Percentiles rank a stretch among this genome's conserved stretches.
Conservation (phyloP, 2,888 invertebrate species). For the Digitonthophagus gazella region DNA sequence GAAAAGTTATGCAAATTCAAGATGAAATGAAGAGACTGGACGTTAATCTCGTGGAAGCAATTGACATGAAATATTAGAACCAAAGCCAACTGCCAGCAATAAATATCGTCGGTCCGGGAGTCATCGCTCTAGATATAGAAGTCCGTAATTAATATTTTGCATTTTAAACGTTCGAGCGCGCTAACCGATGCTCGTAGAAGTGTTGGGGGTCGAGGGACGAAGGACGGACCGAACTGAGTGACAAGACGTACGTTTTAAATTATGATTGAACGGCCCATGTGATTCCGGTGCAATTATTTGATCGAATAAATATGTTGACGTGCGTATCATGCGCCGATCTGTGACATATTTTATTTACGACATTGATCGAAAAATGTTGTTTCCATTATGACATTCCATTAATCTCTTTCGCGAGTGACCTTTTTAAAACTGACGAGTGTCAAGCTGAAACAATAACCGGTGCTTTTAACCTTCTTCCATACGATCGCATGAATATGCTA, state of each 20-base stretch:
- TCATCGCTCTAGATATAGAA: slow-evolving; percentile 30
- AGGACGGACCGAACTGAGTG: slow-evolving; percentile 23
- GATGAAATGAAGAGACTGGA: slow-evolving; percentile 10
- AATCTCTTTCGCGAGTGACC: slow-evolving; percentile 20
- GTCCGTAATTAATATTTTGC: slow-evolving; percentile 29
- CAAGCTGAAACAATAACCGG: background rate
- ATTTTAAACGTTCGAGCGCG: slow-evolving; percentile 26
- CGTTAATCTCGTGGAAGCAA: slow-evolving; percentile 11
- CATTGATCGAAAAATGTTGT: slow-evolving; percentile 40
- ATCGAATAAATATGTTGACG: slow-evolving; percentile 32
- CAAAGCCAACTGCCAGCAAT: slow-evolving; percentile 29
- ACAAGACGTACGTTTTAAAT: slow-evolving; percentile 34
- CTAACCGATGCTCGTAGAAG: slow-evolving; percentile 9
- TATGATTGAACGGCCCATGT: slow-evolving; percentile 34
- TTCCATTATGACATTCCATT: slow-evolving; percentile 30
- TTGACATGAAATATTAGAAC: slow-evolving; percentile 30
- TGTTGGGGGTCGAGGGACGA: slow-evolving; percentile 14
- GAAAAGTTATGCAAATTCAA: slow-evolving; percentile 3
- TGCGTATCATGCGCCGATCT: slow-evolving; percentile 34
- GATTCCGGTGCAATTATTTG: slow-evolving; percentile 30
- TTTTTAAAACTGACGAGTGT: background rate
- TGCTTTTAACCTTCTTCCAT: background rate
- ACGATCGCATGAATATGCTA: background rate
- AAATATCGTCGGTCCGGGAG: slow-evolving; percentile 28
- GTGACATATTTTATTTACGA: slow-evolving; percentile 40